Evolutionary conservation across 1,140 invertebrate genomes (phyloP), one percentile per base, ranked within the genome.

Genomic region (Drosophila sp.): DNA sequence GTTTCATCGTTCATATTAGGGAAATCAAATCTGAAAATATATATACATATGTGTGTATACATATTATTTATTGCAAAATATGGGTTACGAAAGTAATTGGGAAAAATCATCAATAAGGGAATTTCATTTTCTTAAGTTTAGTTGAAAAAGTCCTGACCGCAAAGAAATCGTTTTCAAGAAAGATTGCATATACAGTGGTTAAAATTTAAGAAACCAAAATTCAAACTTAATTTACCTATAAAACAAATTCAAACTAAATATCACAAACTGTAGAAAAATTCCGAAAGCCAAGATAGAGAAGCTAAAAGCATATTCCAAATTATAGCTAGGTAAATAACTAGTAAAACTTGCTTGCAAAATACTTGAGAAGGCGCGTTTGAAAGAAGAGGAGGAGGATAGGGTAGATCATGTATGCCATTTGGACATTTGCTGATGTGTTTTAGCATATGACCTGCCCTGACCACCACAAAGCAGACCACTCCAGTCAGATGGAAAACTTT

Each of bases 261-360:
- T 33, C n/a, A 25, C 8, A 30, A 33, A 17, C 29, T 41, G 35
- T 23, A 47, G 6, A 33, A 33, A 57, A 57, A 33, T 35, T n/a
- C 30, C 30, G 1, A n/a, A 57, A 57, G 30, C n/a, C 27, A 30
- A 57, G 17, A 35, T n/a, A 7, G 27, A 35, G 30, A 17, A 27
- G 35, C n/a, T 8, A 27, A 8, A 6, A 54, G 27, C 17, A 54
- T 27, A 57, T 35, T 4, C 5, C 17, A 32, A 58, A 58, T 58
- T 58, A 58, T 38, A 23, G 56, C 32, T 23, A 50, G 7, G 5
- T 50, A 50, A 58, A 8, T 3, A 38, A 58, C 56, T 58, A 25
- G 56, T 58, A 8, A 58, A 35, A 58, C 32, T 58, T 25, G 56
- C 56, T 35, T 58, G 56, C 32, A 8, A 58, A 2, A 35, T 29